Base-by-base conservation (phyloP, 2,113 vertebrate species). In the Barnardius zonarius region DNA sequence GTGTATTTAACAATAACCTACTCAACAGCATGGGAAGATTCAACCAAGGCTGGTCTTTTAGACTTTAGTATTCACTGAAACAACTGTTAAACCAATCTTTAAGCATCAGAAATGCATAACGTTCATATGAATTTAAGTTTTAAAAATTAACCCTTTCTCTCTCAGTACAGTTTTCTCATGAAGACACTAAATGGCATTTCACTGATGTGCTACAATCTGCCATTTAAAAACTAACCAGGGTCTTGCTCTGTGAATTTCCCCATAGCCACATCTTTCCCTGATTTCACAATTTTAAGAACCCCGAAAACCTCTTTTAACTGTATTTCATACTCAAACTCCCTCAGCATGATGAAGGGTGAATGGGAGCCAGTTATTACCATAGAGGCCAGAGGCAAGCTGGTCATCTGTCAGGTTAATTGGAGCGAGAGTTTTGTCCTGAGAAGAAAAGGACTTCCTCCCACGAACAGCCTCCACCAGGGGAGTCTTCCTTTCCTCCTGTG, bases 311-410 rank as follows among this genome's bases (percentile, higher is more conserved):
- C 41, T 19, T 85, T 46, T 35, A 78, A 78, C 17, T 57, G 35
- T 33, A 49, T 64, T 81, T 76, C 48, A n/a, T 48, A 82, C 37
- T 86, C 69, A 75, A 64, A 89, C 51, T 83, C 74, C 54, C 85
- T 18, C 41, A 57, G 39, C 9, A 69, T 0, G 4, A 94, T 13
- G n/a, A 91, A 91, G 94, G 20, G 19, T n/a, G 33, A 81, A 46
- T 22, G 55, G 25, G 4, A 86, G 31, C 7, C 77, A 88, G 46
- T 64, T 44, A 86, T 97, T 98, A 99, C 99, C 99, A 70, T 98
- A 98, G 25, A 98, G 97, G 33, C 98, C 98, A 77, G 98, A 98
- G 11, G 98, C 98, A 97, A 98, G 98, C 95, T 99, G 98, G 93
- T 98, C 98, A 97, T 98, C 98, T 90, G 98, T 98, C 22, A 98